Percentiles rank a stretch among this genome's conserved stretches.
Evolutionary conservation across 2,797 vertebrate species (phyloP).

Genomic region (Myotis vivesi): DNA sequence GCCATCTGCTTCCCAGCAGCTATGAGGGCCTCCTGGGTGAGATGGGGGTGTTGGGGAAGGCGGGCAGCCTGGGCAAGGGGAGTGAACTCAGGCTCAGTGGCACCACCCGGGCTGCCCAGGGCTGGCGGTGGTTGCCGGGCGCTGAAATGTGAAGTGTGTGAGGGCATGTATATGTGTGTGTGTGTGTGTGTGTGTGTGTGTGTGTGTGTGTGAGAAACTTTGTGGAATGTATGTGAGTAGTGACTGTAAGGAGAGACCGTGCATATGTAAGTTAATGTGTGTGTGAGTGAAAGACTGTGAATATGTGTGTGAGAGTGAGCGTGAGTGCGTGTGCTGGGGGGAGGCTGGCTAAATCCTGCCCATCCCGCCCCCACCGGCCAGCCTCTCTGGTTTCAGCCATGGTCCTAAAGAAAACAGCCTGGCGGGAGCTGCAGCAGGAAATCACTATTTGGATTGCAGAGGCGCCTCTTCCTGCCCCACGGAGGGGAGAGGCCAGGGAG

Average conservation of each 20-base stretch:
- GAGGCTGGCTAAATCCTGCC: conserved; percentile 71
- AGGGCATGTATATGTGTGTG: neutral
- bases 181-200: neutral
- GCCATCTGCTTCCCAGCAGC: neutral
- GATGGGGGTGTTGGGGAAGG: accelerated
- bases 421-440: conserved; percentile 84
- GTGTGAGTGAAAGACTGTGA: neutral
- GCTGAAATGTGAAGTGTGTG: neutral
- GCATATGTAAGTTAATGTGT: neutral
- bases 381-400: conserved; percentile 80
- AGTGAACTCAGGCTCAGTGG: accelerated
- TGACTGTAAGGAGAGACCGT: neutral
- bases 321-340: neutral
- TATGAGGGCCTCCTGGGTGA: neutral
- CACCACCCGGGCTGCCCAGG: neutral
- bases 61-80: neutral
- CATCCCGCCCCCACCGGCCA: conserved; percentile 63
- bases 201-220: neutral
- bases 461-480: conserved; percentile 86
- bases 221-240: neutral
- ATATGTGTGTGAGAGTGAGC: no score
- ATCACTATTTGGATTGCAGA: conserved; percentile 87
- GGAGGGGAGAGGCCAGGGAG: neutral
- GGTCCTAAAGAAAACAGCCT: conserved; percentile 83
- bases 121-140: accelerated